phyloP scores from a whole-genome alignment of 2,113 vertebrate species.

The Cichladusa arquata region DNA sequence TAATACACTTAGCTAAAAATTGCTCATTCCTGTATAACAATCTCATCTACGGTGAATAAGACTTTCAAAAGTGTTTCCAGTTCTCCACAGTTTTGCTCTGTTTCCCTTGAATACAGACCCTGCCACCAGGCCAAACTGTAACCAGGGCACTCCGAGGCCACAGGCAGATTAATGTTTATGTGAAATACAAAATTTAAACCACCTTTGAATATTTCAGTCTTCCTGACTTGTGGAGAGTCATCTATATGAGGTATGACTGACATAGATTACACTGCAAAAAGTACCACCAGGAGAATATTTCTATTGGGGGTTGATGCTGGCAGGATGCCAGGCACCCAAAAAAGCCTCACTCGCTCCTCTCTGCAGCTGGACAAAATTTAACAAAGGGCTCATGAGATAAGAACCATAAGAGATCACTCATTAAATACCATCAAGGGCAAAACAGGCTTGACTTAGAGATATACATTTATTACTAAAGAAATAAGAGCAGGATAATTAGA shows the following conservation, averaged over 20 bases:
- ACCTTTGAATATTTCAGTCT: not conserved
- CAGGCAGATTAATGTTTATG: not conserved
- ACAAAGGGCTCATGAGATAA: not conserved
- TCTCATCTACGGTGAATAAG: slow-evolving; percentile 37
- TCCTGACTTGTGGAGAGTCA: not conserved
- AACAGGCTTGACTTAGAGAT: not conserved
- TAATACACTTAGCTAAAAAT: slow-evolving; percentile 67
- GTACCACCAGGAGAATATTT: not conserved
- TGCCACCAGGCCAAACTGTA: not conserved
- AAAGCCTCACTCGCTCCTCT: not conserved
- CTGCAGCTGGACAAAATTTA: not conserved
- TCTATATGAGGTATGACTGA: not conserved
- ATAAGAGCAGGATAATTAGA: not conserved
- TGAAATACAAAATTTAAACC: not conserved
- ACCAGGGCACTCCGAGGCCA: not conserved
- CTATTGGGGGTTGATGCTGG: not conserved
- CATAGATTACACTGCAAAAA: not conserved
- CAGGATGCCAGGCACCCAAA: not conserved
- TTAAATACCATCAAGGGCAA: not conserved
- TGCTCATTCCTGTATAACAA: slow-evolving; percentile 51
- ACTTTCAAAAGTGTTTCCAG: not conserved
- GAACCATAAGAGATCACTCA: accelerated
- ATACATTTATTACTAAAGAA: not conserved
- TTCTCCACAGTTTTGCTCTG: not conserved
- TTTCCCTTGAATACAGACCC: not conserved